Base-by-base conservation (phyloP, 2,888 invertebrate genomes). In the Tethea ocularis region DNA sequence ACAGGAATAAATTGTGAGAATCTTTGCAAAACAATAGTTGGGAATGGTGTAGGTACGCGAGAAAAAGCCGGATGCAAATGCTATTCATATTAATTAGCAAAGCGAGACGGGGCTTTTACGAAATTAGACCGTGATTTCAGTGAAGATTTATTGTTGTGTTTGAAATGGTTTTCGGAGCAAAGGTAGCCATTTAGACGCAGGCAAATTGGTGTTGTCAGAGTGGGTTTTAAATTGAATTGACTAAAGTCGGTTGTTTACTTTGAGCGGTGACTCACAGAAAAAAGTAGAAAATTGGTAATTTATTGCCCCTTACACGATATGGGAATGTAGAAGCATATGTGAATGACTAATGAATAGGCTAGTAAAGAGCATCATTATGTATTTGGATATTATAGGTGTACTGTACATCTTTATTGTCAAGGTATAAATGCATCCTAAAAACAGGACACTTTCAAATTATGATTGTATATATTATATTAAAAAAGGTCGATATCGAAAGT, bases 61-160 rank as follows among this genome's bases (percentile, higher is more conserved):
- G 93, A 92, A 92, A 92, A 92, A 93, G 90, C 92, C 89, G 91
- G 91, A 92, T 93, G 92, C 91, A 93, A 93, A 92, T 91, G 90
- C 92, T 88, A 92, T 93, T 92, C 92, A 92, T 93, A 92, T 93
- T 93, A 93, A 93, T 93, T 93, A 93, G 91, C 89, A 92, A 90
- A 91, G 92, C 92, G 91, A 92, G 90, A 92, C 88, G 89, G 89
- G 88, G 92, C 93, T 93, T 92, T 93, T 91, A 92, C 92, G 89
- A 92, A 92, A 93, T 92, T 93, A 92, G 91, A 89, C 88, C 90
- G 91, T 91, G 93, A 93, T 93, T 93, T 86, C 89, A 89, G 85
- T 83, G 87, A 86, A 92, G 92, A 93, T 93, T 92, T 93, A 92
- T 93, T 91, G 89, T 91, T 89, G 88, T 90, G 89, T 90, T 90